Conservation (phyloP, 2,113 vertebrate species). For the Petrocephalus zakoni region DNA sequence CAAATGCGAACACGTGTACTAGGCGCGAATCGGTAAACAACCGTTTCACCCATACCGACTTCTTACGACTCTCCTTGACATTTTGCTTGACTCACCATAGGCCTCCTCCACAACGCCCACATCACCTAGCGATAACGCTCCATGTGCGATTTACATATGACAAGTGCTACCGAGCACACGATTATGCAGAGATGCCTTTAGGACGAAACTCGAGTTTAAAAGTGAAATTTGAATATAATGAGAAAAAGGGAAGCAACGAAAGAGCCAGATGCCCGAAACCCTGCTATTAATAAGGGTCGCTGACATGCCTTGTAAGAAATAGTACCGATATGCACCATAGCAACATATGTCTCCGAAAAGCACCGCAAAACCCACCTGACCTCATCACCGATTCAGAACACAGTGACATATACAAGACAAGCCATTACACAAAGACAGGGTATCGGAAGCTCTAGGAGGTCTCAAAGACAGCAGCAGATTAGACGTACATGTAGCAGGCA, state of each 20-base stretch:
- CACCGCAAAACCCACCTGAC: not conserved
- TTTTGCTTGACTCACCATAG: not conserved
- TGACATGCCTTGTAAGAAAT: not conserved
- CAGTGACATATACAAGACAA: not conserved
- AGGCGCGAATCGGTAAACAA: not conserved
- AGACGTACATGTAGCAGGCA: not conserved
- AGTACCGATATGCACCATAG: not conserved
- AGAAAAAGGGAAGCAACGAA: not conserved
- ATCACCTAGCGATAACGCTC: not conserved
- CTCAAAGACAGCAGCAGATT: not conserved
- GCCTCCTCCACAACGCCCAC: not conserved
- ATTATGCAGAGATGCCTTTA: not conserved
- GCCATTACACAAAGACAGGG: not conserved
- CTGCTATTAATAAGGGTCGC: not conserved
- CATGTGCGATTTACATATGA: conserved; percentile 9
- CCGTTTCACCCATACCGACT: not conserved
- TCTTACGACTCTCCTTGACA: conserved; percentile 11
- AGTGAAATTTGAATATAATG: not conserved
- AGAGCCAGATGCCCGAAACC: not conserved
- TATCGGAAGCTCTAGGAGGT: not conserved
- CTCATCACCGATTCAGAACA: not conserved
- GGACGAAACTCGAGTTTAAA: not conserved
- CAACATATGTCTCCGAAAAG: not conserved
- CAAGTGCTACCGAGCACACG: not conserved
- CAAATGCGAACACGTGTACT: not conserved